Conservation (phyloP, 2,797 vertebrate genomes). For the Rhodeus uyekii region DNA sequence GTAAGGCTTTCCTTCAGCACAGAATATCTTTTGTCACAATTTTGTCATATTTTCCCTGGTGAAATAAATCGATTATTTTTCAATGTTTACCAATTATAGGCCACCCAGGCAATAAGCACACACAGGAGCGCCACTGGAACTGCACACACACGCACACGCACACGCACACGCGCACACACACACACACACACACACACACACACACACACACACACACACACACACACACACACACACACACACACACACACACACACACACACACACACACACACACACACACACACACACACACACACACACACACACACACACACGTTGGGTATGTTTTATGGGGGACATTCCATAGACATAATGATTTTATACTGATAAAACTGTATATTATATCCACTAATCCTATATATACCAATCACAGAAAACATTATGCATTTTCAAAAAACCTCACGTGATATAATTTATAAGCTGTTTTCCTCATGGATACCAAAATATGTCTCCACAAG, state of each 20-base stretch:
- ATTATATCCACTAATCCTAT: no score
- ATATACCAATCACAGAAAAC: no score
- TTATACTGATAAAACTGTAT: no score
- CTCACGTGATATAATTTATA: no score
- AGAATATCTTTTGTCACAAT: conserved; percentile 50
- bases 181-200: background rate
- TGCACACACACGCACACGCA: conserved; percentile 9
- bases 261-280: no score
- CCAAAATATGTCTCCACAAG: no score
- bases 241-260: background rate
- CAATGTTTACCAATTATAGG: conserved; percentile 1
- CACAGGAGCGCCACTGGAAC: conserved; percentile 28
- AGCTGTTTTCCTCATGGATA: no score
- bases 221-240: background rate
- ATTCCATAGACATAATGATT: no score
- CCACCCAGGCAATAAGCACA: conserved; percentile 9
- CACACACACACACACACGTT: no score
- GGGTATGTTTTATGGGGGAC: no score
- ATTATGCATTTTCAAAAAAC: no score
- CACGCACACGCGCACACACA: background rate
- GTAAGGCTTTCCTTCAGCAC: conserved; percentile 45
- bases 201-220: background rate
- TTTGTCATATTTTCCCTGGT: conserved; percentile 35
- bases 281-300: no score
- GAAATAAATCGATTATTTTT: conserved; percentile 16